Conservation (phyloP, 2,113 vertebrate species). For the Lagenorhynchus albirostris region DNA sequence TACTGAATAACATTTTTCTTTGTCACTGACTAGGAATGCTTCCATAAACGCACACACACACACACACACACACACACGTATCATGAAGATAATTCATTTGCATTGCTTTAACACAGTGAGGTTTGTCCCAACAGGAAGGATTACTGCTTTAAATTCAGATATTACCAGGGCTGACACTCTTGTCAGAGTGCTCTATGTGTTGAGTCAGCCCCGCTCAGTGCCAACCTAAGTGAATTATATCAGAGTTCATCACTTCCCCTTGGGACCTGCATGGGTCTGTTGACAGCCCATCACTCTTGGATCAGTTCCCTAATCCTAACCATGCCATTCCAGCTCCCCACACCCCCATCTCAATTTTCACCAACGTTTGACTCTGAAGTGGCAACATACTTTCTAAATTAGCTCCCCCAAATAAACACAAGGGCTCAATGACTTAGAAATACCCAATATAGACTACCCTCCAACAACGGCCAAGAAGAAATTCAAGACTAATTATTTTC, state of each 20-base stretch:
- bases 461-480: background rate
- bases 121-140: background rate
- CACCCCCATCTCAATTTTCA: background rate
- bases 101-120: background rate
- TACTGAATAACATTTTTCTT: background rate
- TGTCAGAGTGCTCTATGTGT: background rate
- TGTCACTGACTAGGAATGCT: background rate
- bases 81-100: background rate
- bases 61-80: background rate
- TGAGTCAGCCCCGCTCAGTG: background rate
- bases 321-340: background rate
- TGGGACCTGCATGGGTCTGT: background rate
- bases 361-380: background rate
- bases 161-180: background rate
- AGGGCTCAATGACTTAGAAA: background rate
- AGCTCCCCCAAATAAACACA: background rate
- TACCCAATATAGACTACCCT: background rate
- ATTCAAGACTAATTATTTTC: background rate
- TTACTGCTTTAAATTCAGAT: background rate
- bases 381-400: background rate
- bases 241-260: background rate
- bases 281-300: background rate
- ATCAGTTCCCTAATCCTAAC: background rate
- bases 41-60: background rate
- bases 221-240: background rate